These are phyloP conservation scores for Sebastes kiyomatsui DNA, from an alignment of 2,797 vertebrate genomes.

Conservation along the genomic window DNA sequence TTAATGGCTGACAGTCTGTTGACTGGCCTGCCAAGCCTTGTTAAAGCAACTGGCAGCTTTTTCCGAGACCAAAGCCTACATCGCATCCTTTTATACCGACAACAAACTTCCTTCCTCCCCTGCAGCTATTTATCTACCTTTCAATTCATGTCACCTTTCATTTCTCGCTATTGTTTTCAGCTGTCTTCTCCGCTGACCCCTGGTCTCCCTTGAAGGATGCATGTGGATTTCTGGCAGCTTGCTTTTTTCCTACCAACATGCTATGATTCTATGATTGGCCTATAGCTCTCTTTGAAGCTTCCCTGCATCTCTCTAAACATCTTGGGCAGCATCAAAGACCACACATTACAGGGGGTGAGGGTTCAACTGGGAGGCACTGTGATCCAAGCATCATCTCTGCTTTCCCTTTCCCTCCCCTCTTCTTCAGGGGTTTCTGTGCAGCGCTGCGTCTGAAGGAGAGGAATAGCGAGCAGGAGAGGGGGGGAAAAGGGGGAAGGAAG, in stretches of 20 bases:
- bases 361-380: constrained; percentile 49
- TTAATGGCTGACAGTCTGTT: constrained; percentile 66
- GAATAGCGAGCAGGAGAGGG: constrained; percentile 4
- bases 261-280: constrained; percentile 39
- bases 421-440: constrained; percentile 15
- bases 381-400: constrained; percentile 31
- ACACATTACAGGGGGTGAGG: constrained; percentile 46
- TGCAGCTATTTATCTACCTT: constrained; percentile 79
- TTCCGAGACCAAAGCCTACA: constrained; percentile 56
- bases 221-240: constrained; percentile 73
- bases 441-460: constrained; percentile 11
- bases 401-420: neutral
- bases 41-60: constrained; percentile 64
- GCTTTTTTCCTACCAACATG: constrained; percentile 31
- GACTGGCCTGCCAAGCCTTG: constrained; percentile 62
- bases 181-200: constrained; percentile 64
- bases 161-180: constrained; percentile 76
- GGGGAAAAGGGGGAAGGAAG: neutral
- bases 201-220: constrained; percentile 68
- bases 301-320: constrained; percentile 45
- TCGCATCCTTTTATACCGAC: constrained; percentile 64
- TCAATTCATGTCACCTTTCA: constrained; percentile 79
- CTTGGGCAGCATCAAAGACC: constrained; percentile 55
- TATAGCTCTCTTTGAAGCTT: constrained; percentile 57
- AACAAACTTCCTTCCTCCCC: constrained; percentile 74